Conservation (phyloP, 2,888 invertebrate species). For the Prenolepis imparis region DNA sequence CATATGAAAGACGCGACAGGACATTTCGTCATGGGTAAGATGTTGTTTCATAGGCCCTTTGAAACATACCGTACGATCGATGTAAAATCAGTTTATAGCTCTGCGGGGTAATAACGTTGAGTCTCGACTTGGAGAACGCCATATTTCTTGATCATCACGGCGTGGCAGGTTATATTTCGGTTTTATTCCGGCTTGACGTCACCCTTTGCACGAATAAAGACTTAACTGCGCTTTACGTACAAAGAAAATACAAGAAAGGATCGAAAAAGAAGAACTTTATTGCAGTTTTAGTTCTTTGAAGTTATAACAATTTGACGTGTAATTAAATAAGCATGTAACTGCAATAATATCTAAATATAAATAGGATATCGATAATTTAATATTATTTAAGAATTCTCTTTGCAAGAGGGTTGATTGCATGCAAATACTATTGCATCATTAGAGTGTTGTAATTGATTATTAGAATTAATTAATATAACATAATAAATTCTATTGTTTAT, state of each 20-base stretch:
- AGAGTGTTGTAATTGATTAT: background rate
- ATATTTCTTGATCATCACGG: background rate
- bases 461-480: no score
- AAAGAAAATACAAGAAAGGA: background rate
- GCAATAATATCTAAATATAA: background rate
- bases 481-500: no score
- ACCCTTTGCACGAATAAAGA: background rate
- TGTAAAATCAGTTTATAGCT: conserved; percentile 13
- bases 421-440: background rate
- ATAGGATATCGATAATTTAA: background rate
- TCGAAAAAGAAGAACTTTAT: background rate
- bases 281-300: conserved; percentile 10
- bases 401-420: background rate
- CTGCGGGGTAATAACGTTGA: background rate
- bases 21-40: background rate
- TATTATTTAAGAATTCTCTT: conserved; percentile 4
- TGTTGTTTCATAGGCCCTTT: conserved; percentile 8
- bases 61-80: background rate
- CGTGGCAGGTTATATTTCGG: background rate
- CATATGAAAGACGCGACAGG: background rate
- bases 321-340: background rate
- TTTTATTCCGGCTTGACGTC: conserved; percentile 14
- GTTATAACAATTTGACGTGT: background rate
- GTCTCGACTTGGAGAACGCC: background rate
- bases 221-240: background rate